These are phyloP conservation scores for Talpa occidentalis DNA, from an alignment of 2,113 vertebrate species.

Conservation along the genomic window DNA sequence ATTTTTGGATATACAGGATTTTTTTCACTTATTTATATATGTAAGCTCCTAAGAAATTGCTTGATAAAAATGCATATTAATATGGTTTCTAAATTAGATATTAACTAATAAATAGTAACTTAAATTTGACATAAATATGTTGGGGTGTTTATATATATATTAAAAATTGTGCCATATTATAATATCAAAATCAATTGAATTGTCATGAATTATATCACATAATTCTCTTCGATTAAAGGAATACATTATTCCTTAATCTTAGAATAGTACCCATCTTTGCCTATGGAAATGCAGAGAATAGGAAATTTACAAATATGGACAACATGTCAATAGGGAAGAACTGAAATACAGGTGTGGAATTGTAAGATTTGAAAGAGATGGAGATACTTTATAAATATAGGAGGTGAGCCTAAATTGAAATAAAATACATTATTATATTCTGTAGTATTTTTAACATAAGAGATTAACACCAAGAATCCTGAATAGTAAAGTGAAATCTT, in stretches of 20 bases:
- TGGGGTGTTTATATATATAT: background rate
- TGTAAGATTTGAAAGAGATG: background rate
- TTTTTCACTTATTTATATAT: background rate
- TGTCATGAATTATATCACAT: background rate
- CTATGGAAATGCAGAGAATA: background rate
- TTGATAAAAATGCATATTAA: background rate
- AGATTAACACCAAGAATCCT: constrained; percentile 1
- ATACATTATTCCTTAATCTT: background rate
- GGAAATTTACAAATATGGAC: background rate
- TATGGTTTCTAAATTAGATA: constrained; percentile 4
- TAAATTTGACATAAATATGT: background rate
- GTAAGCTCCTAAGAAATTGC: background rate
- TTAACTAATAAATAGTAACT: background rate
- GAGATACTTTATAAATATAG: background rate
- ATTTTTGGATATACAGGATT: background rate
- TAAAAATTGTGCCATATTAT: background rate
- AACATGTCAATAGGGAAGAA: background rate
- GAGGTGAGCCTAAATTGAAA: background rate
- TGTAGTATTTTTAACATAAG: constrained; percentile 6
- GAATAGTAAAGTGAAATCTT: background rate
- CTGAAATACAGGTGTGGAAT: background rate
- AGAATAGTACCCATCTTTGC: background rate
- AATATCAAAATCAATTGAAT: constrained; percentile 9
- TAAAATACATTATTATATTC: background rate
- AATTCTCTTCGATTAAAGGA: background rate